Percentiles rank a stretch among this genome's conserved stretches.
These are phyloP conservation scores for Metopia argyrocephala DNA, from an alignment of 2,888 invertebrate genomes.

Conservation along the genomic window DNA sequence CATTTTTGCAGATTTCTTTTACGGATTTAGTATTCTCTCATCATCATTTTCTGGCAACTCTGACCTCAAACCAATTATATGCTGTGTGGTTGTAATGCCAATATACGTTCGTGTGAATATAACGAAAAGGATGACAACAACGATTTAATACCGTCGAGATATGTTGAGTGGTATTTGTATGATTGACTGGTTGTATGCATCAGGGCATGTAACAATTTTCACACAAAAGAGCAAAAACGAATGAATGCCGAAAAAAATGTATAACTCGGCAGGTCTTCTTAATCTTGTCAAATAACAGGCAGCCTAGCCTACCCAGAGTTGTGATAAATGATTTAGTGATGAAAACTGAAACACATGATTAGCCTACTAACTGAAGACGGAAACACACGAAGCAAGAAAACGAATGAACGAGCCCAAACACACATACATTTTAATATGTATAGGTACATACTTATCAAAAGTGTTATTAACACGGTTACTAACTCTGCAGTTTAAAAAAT, in stretches of 20 bases:
- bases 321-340: constrained; percentile 73
- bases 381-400: constrained; percentile 6
- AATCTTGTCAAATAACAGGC: constrained; percentile 52
- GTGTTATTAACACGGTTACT: too few species aligned
- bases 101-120: too few species aligned
- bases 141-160: neutral
- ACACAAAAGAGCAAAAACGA: too few species aligned
- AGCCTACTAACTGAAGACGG: constrained; percentile 72
- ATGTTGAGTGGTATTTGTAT: neutral
- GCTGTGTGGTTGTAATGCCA: constrained; percentile 40
- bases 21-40: too few species aligned
- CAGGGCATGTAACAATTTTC: too few species aligned
- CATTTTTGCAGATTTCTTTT: too few species aligned
- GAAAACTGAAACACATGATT: constrained; percentile 77
- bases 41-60: too few species aligned
- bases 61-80: constrained; percentile 46
- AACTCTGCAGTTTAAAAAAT: too few species aligned
- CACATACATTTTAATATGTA: neutral
- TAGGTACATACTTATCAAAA: neutral
- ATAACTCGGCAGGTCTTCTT: constrained; percentile 42
- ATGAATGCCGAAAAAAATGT: too few species aligned
- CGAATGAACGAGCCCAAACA: constrained; percentile 2
- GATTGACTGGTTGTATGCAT: too few species aligned
- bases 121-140: too few species aligned
- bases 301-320: constrained; percentile 59